Evolutionary conservation across 2,888 invertebrate genomes (phyloP).

Genomic region (Lasioglossum malachurum): DNA sequence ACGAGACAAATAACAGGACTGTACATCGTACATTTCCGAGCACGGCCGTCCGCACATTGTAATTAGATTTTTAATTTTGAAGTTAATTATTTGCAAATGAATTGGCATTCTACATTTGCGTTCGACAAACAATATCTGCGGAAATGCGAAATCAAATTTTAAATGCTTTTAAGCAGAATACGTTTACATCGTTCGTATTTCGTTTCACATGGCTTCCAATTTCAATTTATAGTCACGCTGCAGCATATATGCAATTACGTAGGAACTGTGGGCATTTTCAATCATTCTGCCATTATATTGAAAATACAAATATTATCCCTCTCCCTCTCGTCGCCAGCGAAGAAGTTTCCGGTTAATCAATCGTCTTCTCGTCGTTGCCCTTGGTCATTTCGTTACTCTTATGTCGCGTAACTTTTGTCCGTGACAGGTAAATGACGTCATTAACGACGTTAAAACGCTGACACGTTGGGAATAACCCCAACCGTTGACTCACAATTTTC

Average conservation of each 20-base stretch:
- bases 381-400: conserved; percentile 57
- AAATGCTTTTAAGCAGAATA: conserved; percentile 55
- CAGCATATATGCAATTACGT: background rate
- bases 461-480: conserved; percentile 78
- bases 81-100: conserved; percentile 68
- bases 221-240: background rate
- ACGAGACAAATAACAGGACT: conserved; percentile 35
- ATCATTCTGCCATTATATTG: background rate
- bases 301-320: background rate
- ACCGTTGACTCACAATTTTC: conserved; percentile 74
- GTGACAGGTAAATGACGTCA: conserved; percentile 81
- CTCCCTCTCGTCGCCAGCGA: background rate
- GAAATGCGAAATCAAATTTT: conserved; percentile 59
- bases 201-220: conserved; percentile 36
- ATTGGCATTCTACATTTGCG: conserved; percentile 38
- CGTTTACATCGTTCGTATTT: conserved; percentile 45
- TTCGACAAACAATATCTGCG: conserved; percentile 49
- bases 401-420: conserved; percentile 61
- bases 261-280: background rate
- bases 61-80: conserved; percentile 64
- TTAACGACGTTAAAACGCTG: conserved; percentile 81
- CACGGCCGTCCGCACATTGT: background rate
- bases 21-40: conserved; percentile 24
- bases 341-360: background rate
- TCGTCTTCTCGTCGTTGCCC: conserved; percentile 40